A percentile compares a stretch with the other conserved stretches of the same genome.
These are phyloP conservation scores for Thripadectes ignobilis DNA, from an alignment of 2,797 vertebrate genomes.

Conservation along the genomic window DNA sequence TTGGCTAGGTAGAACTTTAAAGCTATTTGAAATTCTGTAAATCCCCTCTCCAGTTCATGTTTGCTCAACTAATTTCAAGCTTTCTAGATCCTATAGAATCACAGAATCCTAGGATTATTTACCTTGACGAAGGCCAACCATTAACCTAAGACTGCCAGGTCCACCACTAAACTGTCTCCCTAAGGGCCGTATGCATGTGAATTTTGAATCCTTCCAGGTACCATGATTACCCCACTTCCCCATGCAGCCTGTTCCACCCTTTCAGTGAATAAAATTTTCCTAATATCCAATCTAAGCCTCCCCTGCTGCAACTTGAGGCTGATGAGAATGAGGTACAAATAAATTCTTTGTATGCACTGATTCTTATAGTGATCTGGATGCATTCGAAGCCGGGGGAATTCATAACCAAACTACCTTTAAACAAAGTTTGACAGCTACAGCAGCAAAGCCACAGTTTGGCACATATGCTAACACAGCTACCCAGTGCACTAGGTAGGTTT, in stretches of 20 bases:
- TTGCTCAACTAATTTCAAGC: not conserved
- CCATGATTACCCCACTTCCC: accelerated
- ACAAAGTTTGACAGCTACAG: not conserved
- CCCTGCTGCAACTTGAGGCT: not conserved
- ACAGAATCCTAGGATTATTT: not conserved
- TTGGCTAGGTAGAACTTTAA: not conserved
- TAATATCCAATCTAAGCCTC: not conserved
- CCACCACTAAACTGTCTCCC: too few relatives aligned
- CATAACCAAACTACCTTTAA: not conserved
- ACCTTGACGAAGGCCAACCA: not conserved
- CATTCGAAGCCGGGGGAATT: not conserved
- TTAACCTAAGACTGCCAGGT: not conserved
- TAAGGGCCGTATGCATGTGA: too few relatives aligned
- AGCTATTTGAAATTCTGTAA: not conserved
- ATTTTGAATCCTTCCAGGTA: not conserved
- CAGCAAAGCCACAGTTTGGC: not conserved
- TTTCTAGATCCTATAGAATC: not conserved
- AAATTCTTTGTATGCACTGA: not conserved
- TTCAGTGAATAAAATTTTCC: not conserved
- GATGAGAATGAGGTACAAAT: not conserved
- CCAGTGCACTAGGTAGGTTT: not conserved
- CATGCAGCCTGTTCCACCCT: not conserved
- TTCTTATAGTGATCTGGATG: not conserved
- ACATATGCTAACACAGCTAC: not conserved
- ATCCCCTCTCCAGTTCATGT: not conserved